phyloP scores from a whole-genome alignment of 1,140 invertebrate species.

The Drosophila pseudoobscura region DNA sequence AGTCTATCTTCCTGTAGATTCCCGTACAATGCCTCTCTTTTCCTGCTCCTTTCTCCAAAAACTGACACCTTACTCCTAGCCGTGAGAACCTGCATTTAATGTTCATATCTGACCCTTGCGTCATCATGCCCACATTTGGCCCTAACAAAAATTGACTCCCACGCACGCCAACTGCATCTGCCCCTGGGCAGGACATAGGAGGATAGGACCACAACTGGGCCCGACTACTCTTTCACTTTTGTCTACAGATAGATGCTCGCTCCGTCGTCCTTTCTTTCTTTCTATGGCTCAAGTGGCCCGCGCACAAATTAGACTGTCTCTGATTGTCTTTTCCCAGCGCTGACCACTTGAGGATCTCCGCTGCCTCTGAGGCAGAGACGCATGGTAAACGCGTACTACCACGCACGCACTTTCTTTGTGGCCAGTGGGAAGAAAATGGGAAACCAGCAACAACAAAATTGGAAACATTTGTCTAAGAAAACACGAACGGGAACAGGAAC shows the following conservation, averaged over 20 bases:
- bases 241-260: constrained; percentile 31
- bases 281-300: constrained; percentile 69
- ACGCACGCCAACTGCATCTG: constrained; percentile 75
- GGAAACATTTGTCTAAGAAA: constrained; percentile 75
- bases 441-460: constrained; percentile 50
- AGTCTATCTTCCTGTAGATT: too few relatives aligned
- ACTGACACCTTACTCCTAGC: constrained; percentile 23
- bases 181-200: constrained; percentile 5
- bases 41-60: constrained; percentile 14
- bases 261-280: constrained; percentile 37
- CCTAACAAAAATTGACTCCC: constrained; percentile 64
- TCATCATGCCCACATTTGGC: constrained; percentile 41
- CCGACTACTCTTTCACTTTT: constrained; percentile 51
- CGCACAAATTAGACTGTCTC: constrained; percentile 68
- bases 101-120: constrained; percentile 12
- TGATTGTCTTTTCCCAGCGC: constrained; percentile 61
- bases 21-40: neutral
- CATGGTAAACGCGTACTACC: constrained; percentile 75
- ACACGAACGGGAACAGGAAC: constrained; percentile 28
- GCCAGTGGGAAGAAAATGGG: constrained; percentile 41
- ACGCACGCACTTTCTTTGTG: constrained; percentile 64
- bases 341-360: constrained; percentile 68
- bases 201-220: neutral
- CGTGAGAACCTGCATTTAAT: constrained; percentile 22
- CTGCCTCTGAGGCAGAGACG: constrained; percentile 30